Evolutionary conservation across 2,888 invertebrate species (phyloP).

Genomic region (Smittia sp.): DNA sequence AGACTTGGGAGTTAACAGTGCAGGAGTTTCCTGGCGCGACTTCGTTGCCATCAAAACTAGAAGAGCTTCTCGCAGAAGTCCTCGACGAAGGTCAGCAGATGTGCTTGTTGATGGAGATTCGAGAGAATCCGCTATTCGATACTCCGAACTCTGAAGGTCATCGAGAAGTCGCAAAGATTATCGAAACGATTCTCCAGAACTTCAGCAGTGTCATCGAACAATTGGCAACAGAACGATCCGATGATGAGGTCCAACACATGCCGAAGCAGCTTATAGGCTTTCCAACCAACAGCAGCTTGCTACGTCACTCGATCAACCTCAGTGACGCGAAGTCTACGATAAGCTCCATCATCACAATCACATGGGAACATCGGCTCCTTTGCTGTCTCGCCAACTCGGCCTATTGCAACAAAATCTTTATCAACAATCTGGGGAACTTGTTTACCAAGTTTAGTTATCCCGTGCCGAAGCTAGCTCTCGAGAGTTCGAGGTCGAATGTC

Average conservation of each 20-base stretch:
- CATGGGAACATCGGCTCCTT: constrained; percentile 78
- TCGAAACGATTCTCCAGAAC: constrained; percentile 62
- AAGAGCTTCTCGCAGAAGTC: constrained; percentile 70
- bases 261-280: constrained; percentile 63
- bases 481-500: constrained; percentile 64
- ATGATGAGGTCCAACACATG: constrained; percentile 58
- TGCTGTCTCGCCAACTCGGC: constrained; percentile 86
- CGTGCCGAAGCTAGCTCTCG: constrained; percentile 67
- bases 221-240: constrained; percentile 68
- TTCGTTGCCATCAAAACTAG: constrained; percentile 71
- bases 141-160: constrained; percentile 54
- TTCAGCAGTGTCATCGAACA: constrained; percentile 69
- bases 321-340: constrained; percentile 31
- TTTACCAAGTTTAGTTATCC: constrained; percentile 73
- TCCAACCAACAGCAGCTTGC: constrained; percentile 50
- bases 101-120: constrained; percentile 66
- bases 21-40: constrained; percentile 85
- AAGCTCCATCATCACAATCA: constrained; percentile 23
- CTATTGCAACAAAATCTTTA: constrained; percentile 72
- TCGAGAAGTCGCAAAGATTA: constrained; percentile 52
- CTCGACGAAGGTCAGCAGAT: constrained; percentile 68
- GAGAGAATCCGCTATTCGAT: constrained; percentile 61
- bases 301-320: constrained; percentile 45
- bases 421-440: constrained; percentile 67
- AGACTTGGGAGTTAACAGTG: constrained; percentile 84